A percentile compares a stretch with the other conserved stretches of the same genome.
phyloP scores from a whole-genome alignment of 2,113 vertebrate genomes.

The Corythaixoides concolor region DNA sequence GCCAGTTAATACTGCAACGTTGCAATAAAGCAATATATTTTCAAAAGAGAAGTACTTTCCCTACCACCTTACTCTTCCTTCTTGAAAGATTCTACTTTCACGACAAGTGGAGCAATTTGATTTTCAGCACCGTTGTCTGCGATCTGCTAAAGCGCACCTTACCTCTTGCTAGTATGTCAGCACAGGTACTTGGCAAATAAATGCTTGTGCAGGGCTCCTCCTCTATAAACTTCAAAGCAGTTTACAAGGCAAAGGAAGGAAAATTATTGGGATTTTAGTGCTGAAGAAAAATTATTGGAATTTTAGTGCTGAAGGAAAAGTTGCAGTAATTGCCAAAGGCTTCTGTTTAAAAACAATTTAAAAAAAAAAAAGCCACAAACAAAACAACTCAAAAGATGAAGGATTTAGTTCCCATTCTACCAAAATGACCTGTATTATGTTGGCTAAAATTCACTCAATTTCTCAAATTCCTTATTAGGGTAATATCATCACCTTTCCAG shows the following conservation, averaged over 20 bases:
- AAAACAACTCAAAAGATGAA: background rate
- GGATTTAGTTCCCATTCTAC: background rate
- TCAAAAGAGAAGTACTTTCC: background rate
- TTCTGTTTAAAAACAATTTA: background rate
- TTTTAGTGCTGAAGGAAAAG: background rate
- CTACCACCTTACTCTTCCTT: no score
- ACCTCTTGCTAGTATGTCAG: background rate
- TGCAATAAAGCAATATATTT: background rate
- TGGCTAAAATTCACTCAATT: background rate
- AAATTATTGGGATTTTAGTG: background rate
- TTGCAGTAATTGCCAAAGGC: background rate
- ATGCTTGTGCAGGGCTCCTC: background rate
- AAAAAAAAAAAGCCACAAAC: no score
- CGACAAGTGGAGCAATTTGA: background rate
- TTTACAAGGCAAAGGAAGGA: background rate
- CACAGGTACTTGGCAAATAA: background rate
- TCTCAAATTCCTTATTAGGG: background rate
- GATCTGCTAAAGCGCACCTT: background rate
- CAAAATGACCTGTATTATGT: fast-evolving
- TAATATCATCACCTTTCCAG: background rate
- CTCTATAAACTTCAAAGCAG: background rate
- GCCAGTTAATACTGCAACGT: fast-evolving
- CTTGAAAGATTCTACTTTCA: background rate
- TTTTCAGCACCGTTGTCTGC: background rate
- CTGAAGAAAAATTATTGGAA: background rate